phyloP scores from a whole-genome alignment of 2,113 vertebrate genomes.

The Strix aluco region DNA sequence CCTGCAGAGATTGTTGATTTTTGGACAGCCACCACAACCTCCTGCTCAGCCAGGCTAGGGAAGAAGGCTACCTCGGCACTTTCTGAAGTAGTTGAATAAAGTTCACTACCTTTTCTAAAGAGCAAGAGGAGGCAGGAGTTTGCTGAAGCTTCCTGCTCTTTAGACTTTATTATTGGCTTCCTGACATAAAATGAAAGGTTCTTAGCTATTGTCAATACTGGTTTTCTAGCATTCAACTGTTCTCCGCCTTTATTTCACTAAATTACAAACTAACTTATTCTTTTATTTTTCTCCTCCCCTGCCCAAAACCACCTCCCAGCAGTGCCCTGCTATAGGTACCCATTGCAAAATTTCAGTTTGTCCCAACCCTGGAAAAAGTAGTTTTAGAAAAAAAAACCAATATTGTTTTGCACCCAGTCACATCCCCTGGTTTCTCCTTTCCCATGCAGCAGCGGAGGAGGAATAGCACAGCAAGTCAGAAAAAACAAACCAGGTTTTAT shows the following conservation, averaged over 20 bases:
- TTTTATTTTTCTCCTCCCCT: not conserved
- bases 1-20: not conserved
- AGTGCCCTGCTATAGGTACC: not conserved
- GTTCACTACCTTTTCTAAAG: conserved; percentile 32
- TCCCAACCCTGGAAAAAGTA: not conserved
- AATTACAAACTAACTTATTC: not conserved
- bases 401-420: not conserved
- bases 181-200: not conserved
- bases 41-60: not conserved
- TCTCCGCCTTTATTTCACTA: not conserved
- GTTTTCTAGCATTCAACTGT: not conserved
- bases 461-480: not conserved
- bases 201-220: not conserved
- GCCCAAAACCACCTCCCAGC: not conserved
- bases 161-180: not conserved
- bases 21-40: not conserved
- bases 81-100: not conserved
- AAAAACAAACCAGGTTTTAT: not conserved
- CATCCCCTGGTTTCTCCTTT: not conserved
- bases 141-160: conserved; percentile 13
- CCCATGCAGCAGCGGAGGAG: not conserved
- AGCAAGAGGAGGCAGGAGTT: not conserved
- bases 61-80: not conserved
- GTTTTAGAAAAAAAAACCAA: fast-evolving
- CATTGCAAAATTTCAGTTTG: not conserved